Evolutionary conservation across 2,113 vertebrate genomes (phyloP).

Genomic region (Pedionomus torquatus): DNA sequence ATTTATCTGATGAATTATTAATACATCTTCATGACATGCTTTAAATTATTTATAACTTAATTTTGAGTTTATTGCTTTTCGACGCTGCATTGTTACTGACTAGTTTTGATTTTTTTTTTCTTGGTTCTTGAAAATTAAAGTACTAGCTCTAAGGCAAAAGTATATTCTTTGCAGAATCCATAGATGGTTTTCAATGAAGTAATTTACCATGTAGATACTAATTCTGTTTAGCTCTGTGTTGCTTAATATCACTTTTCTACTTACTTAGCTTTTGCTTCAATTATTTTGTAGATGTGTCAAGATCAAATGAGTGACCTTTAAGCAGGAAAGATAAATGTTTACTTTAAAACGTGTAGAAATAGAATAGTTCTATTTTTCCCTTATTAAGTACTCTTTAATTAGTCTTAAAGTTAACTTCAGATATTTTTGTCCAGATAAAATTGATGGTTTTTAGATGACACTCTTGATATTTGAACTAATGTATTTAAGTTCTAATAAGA

Average conservation of each 20-base stretch:
- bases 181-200: constrained; percentile 54
- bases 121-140: constrained; percentile 93
- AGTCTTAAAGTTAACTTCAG: not conserved
- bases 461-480: not conserved
- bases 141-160: constrained; percentile 82
- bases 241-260: constrained; percentile 6
- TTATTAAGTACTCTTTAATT: not conserved
- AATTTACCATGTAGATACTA: constrained; percentile 69
- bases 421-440: not conserved
- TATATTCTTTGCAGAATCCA: constrained; percentile 72
- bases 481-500: not conserved
- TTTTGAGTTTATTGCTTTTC: constrained; percentile 99
- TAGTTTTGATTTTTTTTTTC: constrained; percentile 87
- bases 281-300: not conserved
- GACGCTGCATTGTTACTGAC: constrained; percentile 92
- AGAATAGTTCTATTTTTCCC: not conserved
- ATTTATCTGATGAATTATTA: constrained; percentile 99
- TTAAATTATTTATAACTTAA: constrained; percentile 99
- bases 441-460: not conserved
- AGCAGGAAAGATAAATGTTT: constrained; percentile 11
- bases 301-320: constrained; percentile 43
- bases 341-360: not conserved
- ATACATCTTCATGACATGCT: constrained; percentile 96
- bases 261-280: constrained; percentile 1
- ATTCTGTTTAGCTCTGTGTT: constrained; percentile 64